phyloP scores from a whole-genome alignment of 2,113 vertebrate species.

The Bufo bufo region DNA sequence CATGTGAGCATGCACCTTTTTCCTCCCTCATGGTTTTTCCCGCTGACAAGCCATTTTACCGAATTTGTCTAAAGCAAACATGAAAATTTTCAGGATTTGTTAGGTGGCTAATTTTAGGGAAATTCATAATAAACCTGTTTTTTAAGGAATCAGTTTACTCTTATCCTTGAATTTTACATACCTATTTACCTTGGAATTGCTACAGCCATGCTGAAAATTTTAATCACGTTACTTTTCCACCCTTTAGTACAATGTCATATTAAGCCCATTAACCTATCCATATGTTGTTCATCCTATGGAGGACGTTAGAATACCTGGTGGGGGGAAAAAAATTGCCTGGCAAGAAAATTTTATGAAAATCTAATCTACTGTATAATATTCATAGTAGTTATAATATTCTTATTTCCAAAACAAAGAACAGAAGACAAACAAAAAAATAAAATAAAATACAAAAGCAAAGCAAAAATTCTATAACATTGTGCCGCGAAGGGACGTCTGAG shows the following conservation, averaged over 20 bases:
- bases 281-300: background rate
- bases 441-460: background rate
- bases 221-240: background rate
- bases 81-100: too few species aligned
- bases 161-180: background rate
- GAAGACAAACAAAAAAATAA: background rate
- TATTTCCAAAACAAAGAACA: background rate
- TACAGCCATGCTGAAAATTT: background rate
- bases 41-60: too few species aligned
- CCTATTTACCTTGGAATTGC: background rate
- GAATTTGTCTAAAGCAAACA: too few species aligned
- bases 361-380: background rate
- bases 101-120: too few species aligned
- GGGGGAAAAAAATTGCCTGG: background rate
- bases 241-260: background rate
- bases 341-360: background rate
- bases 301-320: background rate
- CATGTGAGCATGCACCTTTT: too few species aligned
- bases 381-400: background rate
- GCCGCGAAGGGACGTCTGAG: background rate
- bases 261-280: background rate
- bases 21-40: too few species aligned
- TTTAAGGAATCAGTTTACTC: too few species aligned
- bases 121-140: background rate
- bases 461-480: background rate